phyloP scores from a whole-genome alignment of 2,113 vertebrate genomes.

The Ailuropoda melanoleuca region DNA sequence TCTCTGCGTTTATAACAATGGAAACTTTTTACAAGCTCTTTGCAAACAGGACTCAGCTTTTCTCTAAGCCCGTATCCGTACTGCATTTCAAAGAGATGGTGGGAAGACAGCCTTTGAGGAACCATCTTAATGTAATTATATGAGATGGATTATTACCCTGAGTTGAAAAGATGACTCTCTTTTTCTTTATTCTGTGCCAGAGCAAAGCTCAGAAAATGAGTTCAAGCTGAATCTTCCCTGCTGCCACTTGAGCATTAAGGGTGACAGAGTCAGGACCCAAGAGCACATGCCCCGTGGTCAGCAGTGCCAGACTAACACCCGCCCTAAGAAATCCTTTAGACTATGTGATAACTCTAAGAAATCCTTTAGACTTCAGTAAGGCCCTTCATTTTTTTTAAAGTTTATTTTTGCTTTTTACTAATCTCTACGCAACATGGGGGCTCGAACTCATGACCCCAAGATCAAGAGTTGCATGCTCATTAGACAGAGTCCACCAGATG shows the following conservation, averaged over 20 bases:
- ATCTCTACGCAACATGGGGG: neutral
- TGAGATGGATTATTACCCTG: constrained; percentile 18
- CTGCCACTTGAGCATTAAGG: neutral
- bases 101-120: constrained; percentile 18
- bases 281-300: neutral
- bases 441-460: neutral
- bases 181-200: constrained; percentile 58
- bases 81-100: neutral
- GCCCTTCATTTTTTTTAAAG: neutral
- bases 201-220: constrained; percentile 36
- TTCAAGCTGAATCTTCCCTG: constrained; percentile 53
- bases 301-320: neutral
- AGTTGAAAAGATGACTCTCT: constrained; percentile 36
- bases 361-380: neutral
- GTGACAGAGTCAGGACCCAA: neutral
- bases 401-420: neutral
- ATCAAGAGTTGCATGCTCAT: neutral
- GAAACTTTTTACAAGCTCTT: constrained; percentile 68
- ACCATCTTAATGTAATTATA: constrained; percentile 69
- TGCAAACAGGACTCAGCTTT: constrained; percentile 30
- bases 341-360: neutral
- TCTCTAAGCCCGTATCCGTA: constrained; percentile 7
- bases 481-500: neutral
- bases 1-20: neutral
- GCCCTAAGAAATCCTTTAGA: neutral